phyloP scores from a whole-genome alignment of 1,140 invertebrate species.

The Euschistus heros region DNA sequence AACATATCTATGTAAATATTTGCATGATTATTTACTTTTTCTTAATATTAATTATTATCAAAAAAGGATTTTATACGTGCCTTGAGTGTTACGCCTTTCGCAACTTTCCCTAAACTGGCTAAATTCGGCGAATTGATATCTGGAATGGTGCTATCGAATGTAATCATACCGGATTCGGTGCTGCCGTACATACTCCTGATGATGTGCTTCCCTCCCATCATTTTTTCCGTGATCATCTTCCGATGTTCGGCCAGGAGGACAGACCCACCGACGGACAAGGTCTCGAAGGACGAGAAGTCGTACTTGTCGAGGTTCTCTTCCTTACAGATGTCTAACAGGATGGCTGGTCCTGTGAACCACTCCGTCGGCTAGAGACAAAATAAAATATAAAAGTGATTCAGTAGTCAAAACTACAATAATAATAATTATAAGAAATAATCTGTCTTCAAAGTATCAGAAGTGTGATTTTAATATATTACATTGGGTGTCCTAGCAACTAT shows the following conservation, averaged over 20 bases:
- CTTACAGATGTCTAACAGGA: constrained; percentile 4
- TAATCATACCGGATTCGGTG: background rate
- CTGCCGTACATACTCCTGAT: constrained; percentile 1
- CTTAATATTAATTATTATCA: background rate
- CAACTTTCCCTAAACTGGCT: background rate
- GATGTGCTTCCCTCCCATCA: background rate
- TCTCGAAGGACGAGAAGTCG: background rate
- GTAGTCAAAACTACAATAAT: too few relatives aligned
- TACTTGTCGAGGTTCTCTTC: background rate
- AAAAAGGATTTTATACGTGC: background rate
- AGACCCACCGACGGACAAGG: background rate
- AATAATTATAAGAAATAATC: too few relatives aligned
- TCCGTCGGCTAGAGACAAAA: background rate
- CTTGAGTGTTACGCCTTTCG: background rate
- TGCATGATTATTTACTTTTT: background rate
- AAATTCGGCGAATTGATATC: background rate
- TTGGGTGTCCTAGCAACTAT: background rate
- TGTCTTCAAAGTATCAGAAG: too few relatives aligned
- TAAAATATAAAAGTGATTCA: background rate
- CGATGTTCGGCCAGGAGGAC: background rate
- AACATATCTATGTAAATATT: background rate
- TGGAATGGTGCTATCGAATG: background rate
- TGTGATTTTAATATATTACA: background rate
- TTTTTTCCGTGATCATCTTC: constrained; percentile 4
- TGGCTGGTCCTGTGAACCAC: constrained; percentile 7